Percentiles rank a stretch among this genome's conserved stretches.
Evolutionary conservation across 2,113 vertebrate genomes (phyloP).

Genomic region (Apteryx owenii): DNA sequence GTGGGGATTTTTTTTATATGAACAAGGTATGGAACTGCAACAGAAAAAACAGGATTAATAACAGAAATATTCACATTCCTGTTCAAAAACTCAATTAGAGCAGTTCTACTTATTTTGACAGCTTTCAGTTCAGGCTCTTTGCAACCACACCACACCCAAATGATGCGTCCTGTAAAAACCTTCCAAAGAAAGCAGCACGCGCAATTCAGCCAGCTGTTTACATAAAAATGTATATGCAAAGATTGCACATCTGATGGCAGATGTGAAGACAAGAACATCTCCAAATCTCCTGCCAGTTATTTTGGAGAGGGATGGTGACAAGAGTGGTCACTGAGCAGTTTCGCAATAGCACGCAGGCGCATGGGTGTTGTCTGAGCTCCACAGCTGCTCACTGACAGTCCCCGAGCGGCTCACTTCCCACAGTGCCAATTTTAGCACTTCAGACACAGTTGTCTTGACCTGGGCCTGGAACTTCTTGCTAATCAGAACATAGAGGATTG

Average conservation of each 20-base stretch:
- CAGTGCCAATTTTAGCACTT: constrained; percentile 88
- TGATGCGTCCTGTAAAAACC: neutral
- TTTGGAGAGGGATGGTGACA: neutral
- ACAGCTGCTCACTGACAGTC: constrained; percentile 83
- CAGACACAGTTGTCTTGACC: constrained; percentile 82
- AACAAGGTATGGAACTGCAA: neutral
- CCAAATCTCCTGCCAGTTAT: neutral
- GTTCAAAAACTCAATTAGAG: neutral
- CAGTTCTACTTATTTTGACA: neutral
- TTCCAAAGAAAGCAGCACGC: neutral
- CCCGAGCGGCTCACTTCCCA: constrained; percentile 88
- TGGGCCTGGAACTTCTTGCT: constrained; percentile 86
- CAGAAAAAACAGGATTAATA: neutral
- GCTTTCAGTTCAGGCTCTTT: neutral
- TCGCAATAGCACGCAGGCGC: constrained; percentile 31
- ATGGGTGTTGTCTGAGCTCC: constrained; percentile 65
- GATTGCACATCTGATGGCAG: constrained; percentile 2
- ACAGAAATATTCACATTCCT: neutral
- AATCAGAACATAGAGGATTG: constrained; percentile 91
- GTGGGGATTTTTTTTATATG: neutral
- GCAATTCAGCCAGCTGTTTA: constrained; percentile 35
- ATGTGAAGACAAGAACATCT: neutral
- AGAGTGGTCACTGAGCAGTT: constrained; percentile 62
- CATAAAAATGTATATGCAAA: neutral
- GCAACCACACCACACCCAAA: neutral